Evolutionary conservation across 2,113 vertebrate genomes (phyloP), one percentile per base, ranked within the genome.

Genomic region (Pteronura brasiliensis): DNA sequence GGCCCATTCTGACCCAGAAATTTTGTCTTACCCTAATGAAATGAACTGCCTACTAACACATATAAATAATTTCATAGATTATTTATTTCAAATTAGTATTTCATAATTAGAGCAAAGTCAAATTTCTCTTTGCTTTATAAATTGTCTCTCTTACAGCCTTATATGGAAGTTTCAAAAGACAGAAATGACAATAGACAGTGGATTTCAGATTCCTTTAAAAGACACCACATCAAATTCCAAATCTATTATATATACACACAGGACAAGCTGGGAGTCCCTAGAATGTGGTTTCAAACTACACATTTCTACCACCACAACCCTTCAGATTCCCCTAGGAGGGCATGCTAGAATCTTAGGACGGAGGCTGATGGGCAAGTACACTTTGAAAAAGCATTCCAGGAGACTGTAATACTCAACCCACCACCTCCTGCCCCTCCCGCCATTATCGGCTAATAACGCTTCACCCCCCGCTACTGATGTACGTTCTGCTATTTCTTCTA

Each of bases 381-480:
- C 95, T 87, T 39, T 29, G 87, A 52, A 90, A 93, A 90, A 80
- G 42, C 96, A 77, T 85, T 93, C 77, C 47, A 92, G 65, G 81
- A 88, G 36, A 67, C 39, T 42, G 69, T 85, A 92, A 81, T 20
- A 63, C n/a, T 91, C 63, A 47, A 49, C 61, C 67, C 67, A 81
- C 65, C n/a, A 44, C 69, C 92, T 55, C 94, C 79, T 71, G 44
- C 39, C 92, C 93, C 80, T n/a, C 15, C 0, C 11, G 69, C 84
- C 90, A 86, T 85, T 91, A 81, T 61, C 65, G 65, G 63, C 87
- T 95, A 72, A 76, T 36, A 87, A 65, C 4, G 18, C 34, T 47
- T 65, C 81, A 52, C 49, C 94, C 52, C 87, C 90, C 25, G 29
- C 83, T 77, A 69, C 57, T 29, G 63, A 95, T 36, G 76, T 34